Evolutionary conservation across 2,888 invertebrate genomes (phyloP).

Genomic region (Chironomus riparius): DNA sequence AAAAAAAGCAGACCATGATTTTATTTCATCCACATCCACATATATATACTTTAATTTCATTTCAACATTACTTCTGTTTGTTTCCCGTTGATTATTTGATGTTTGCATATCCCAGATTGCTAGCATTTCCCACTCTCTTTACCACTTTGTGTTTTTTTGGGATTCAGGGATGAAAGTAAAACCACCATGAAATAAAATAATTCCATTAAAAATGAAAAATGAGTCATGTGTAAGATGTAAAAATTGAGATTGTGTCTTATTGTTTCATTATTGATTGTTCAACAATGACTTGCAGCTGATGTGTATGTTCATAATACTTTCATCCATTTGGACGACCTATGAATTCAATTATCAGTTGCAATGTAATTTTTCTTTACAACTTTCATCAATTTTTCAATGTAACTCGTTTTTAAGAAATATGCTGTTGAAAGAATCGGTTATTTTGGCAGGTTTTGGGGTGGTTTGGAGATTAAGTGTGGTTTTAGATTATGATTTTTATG

Average conservation of each 20-base stretch:
- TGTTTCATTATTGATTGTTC: slow-evolving; percentile 23
- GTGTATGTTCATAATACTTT: no score
- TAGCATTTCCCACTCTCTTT: background rate
- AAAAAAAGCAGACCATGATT: no score
- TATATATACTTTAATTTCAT: background rate
- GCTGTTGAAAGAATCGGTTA: no score
- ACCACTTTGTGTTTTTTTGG: background rate
- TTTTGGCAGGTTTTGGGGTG: no score
- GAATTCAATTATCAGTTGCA: no score
- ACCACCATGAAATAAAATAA: slow-evolving; percentile 14
- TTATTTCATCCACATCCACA: no score
- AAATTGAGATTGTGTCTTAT: slow-evolving; percentile 17
- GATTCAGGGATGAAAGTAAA: background rate
- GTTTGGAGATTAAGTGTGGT: no score
- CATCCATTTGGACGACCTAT: no score
- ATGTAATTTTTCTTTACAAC: no score
- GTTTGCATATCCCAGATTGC: slow-evolving; percentile 11
- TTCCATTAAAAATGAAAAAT: slow-evolving; percentile 24
- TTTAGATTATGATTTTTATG: no score
- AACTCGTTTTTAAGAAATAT: no score
- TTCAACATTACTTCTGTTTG: background rate
- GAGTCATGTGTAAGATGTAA: slow-evolving; percentile 20
- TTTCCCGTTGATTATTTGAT: background rate
- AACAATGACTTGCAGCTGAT: slow-evolving; percentile 1
- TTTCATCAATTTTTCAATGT: no score